Evolutionary conservation across 1,140 invertebrate genomes (phyloP), one percentile per base, ranked within the genome.

Genomic region (Formica exsecta): DNA sequence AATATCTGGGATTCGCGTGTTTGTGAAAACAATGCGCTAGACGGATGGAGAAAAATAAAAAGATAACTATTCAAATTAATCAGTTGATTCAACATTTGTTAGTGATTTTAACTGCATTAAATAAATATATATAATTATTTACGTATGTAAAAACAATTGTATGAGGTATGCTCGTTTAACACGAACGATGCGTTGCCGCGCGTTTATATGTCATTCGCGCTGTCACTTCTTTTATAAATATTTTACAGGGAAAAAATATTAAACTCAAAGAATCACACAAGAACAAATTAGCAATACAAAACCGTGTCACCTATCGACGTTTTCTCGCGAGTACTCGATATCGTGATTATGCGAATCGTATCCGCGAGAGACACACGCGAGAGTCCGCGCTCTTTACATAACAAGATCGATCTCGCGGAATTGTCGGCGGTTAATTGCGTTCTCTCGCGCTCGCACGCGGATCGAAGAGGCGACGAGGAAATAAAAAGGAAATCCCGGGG

Each of bases 341-440:
- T 57, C 64, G 22, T 65, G 48, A 80, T 80, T 80, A 80, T 70
- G 77, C 77, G 64, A 65, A 80, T 83, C 22, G 25, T 29, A 29
- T 41, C 29, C 66, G 51, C 25, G 77, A 71, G 36, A 44, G 36
- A 59, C 16, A 51, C 48, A 16, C 25, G 38, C 32, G 32, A 3
- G 32, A 38, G 57, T 13, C 19, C 66, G 51, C 68, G 38, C 54
- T 36, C 68, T 83, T 83, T 83, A 61, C 54, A 61, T 73, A 77
- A 77, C 61, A 61, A 41, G 13, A 38, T 44, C 61, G 73, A 85
- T 76, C 59, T 66, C 83, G 83, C 79, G 44, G 74, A 85, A 77
- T 65, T 75, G 74, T 79, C 59, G 65, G 74, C 61, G 83, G 44
- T 79, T 75, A 85, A 83, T 83, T 83, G 54, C 79, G 79, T 83